Evolutionary conservation across 2,888 invertebrate genomes (phyloP).

Genomic region (Pherbina coryleti): DNA sequence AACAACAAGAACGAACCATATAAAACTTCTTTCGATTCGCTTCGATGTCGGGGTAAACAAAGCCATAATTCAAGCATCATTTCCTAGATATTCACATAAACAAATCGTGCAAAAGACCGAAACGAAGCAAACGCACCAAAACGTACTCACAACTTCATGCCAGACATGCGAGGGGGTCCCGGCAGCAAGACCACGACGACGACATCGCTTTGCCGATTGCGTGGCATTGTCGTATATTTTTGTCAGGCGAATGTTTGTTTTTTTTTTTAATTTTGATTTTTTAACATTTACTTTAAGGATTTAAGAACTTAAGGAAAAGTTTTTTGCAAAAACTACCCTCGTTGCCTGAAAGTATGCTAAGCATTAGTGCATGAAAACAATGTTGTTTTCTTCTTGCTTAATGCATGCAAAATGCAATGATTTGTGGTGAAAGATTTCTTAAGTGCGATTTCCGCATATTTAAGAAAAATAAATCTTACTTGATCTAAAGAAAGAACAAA

Average conservation of each 20-base stretch:
- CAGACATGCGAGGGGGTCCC: too few relatives aligned
- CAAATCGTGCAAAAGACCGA: slow-evolving; percentile 45
- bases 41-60: slow-evolving; percentile 48
- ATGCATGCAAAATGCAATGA: slow-evolving; percentile 19
- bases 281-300: background rate
- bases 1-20: too few relatives aligned
- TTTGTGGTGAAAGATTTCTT: slow-evolving; percentile 29
- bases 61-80: slow-evolving; percentile 55
- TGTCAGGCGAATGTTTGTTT: slow-evolving; percentile 12
- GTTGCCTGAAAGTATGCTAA: slow-evolving; percentile 12
- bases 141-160: background rate
- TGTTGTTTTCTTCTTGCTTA: slow-evolving; percentile 12
- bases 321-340: background rate
- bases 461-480: slow-evolving; percentile 4
- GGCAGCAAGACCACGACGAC: background rate
- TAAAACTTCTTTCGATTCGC: background rate
- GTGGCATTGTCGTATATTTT: slow-evolving; percentile 20
- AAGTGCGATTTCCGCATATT: background rate
- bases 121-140: slow-evolving; percentile 20
- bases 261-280: background rate
- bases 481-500: background rate
- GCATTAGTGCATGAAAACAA: slow-evolving; percentile 23
- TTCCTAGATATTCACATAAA: slow-evolving; percentile 53
- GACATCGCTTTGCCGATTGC: background rate
- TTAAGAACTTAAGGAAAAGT: slow-evolving; percentile 2